These are phyloP conservation scores for Poeciliopsis infans DNA, from an alignment of 2,797 vertebrate genomes.

Conservation along the genomic window DNA sequence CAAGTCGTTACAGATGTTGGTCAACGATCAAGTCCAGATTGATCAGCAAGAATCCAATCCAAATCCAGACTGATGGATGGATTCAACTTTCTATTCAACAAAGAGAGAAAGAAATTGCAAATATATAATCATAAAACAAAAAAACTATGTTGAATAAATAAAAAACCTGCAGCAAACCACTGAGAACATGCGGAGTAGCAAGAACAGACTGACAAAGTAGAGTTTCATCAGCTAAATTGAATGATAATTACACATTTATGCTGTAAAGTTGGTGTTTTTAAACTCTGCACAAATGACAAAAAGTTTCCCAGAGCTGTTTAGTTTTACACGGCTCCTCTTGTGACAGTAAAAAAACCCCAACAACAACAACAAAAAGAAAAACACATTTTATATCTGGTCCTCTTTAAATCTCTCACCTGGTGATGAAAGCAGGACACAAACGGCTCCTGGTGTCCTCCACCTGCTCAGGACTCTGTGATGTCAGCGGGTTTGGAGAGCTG, in stretches of 20 bases:
- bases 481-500: constrained; percentile 74
- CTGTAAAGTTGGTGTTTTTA: not conserved
- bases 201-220: not conserved
- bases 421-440: constrained; percentile 37
- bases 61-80: not conserved
- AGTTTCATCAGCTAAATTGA: not conserved
- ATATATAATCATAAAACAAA: not conserved
- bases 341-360: not conserved
- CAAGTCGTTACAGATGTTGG: not conserved
- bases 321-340: not conserved
- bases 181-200: not conserved
- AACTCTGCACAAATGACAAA: not conserved
- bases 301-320: not conserved
- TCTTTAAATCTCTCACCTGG: constrained; percentile 34
- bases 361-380: too few relatives aligned
- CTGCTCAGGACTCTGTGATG: constrained; percentile 72
- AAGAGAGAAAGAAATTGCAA: not conserved
- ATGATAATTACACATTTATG: not conserved
- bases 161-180: not conserved
- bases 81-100: not conserved
- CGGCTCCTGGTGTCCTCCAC: constrained; percentile 69
- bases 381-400: not conserved
- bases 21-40: not conserved
- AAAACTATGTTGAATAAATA: not conserved
- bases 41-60: not conserved